Conservation (phyloP, 2,888 invertebrate genomes). For the Amphipyra berbera region DNA sequence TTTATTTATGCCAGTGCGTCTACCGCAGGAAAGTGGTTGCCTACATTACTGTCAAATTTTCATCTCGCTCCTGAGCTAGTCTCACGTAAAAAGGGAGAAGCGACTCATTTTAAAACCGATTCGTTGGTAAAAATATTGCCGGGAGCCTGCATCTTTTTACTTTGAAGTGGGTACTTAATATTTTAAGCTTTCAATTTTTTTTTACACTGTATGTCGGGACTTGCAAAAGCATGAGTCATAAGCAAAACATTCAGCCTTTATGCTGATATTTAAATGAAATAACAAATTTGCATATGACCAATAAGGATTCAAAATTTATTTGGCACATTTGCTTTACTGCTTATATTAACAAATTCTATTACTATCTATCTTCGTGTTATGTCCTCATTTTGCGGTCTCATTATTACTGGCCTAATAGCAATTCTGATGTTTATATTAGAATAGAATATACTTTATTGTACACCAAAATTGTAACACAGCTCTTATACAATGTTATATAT, state of each 20-base stretch:
- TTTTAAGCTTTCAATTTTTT: conserved; percentile 30
- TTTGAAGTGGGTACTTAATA: conserved; percentile 46
- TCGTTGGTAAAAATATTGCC: conserved; percentile 52
- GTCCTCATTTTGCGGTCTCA: conserved; percentile 23
- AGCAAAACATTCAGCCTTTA: conserved; percentile 33
- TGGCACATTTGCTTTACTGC: conserved; percentile 36
- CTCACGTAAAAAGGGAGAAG: conserved; percentile 49
- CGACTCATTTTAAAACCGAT: conserved; percentile 61
- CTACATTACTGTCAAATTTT: conserved; percentile 81
- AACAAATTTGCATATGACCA: conserved; percentile 34
- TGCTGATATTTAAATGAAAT: conserved; percentile 38
- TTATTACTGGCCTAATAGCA: conserved; percentile 24
- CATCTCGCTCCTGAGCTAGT: conserved; percentile 60
- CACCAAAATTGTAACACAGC: too few relatives aligned
- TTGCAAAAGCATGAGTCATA: conserved; percentile 32
- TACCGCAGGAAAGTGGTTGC: conserved; percentile 76
- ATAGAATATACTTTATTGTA: too few relatives aligned
- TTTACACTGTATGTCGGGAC: conserved; percentile 2
- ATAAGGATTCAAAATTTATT: conserved; percentile 36
- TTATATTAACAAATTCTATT: conserved; percentile 29
- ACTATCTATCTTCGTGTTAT: conserved; percentile 27
- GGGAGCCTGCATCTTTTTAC: conserved; percentile 29
- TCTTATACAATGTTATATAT: too few relatives aligned
- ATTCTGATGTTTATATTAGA: conserved; percentile 40
- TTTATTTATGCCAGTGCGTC: conserved; percentile 63